Base-by-base conservation (phyloP, 1,140 invertebrate species). In the Mycetomoellerius zeteki region DNA sequence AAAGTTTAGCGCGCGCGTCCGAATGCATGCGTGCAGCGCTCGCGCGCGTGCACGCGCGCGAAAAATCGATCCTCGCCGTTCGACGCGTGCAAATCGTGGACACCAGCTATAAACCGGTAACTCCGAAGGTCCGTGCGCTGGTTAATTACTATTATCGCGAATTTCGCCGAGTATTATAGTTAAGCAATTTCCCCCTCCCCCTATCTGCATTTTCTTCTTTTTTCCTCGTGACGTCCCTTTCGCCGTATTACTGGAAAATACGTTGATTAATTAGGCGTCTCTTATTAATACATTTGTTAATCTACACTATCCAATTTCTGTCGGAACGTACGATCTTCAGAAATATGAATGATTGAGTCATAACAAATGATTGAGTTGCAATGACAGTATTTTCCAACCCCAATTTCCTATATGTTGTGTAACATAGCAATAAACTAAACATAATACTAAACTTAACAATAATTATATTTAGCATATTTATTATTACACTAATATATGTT, bases 51-150 rank as follows among this genome's bases (percentile, higher is more conserved):
- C 65, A 85, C 80, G 82, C 91, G 85, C 73, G 89, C 88, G 93
- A 94, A 94, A 94, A 94, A 94, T 94, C 94, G 93, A 94, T 94
- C 91, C 65, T 82, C 67, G 37, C 67, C 76, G 75, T 91, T 91
- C 89, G 89, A 91, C 89, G 62, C 86, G 80, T 47, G 76, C 54
- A 90, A 69, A 58, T 73, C 67, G 33, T 69, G 71, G 72, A 76
- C 84, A 85, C 64, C 56, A 76, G 73, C 88, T 81, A 88, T 77
- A 80, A 88, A 71, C 43, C 37, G 47, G 37, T 86, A 52, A 84
- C 80, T 62, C 37, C 37, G 80, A 6, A 60, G 69, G 12, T 73
- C 37, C 80, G 54, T 54, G 54, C 76, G 24, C 50, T 1, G 62
- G 52, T 86, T 86, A 80, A 78, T 78, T 86, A 78, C 54, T 67